These are phyloP conservation scores for Anableps anableps DNA, from an alignment of 2,797 vertebrate genomes.

Conservation along the genomic window DNA sequence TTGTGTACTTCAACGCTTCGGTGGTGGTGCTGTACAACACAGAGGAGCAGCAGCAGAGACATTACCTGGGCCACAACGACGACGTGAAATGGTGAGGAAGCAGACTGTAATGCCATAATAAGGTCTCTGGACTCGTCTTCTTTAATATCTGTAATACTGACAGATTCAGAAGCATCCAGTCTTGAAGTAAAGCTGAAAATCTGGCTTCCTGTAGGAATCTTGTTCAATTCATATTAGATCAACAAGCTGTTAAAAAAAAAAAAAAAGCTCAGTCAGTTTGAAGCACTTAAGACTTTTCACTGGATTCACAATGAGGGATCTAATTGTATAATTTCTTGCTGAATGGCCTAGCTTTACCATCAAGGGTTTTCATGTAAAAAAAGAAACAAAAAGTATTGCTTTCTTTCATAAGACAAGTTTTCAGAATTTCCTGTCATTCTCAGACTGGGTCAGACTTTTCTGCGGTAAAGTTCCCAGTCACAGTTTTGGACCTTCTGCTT, in stretches of 20 bases:
- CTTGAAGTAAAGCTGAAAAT: too few species aligned
- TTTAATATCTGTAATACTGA: not conserved
- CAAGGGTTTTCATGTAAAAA: too few species aligned
- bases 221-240: not conserved
- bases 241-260: not conserved
- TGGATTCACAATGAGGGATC: not conserved
- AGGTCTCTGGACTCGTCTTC: not conserved
- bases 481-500: not conserved
- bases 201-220: too few species aligned
- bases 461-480: not conserved
- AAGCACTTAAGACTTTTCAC: not conserved
- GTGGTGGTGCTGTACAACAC: slow-evolving; percentile 91
- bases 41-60: slow-evolving; percentile 90
- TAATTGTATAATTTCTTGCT: not conserved
- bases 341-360: not conserved
- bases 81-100: slow-evolving; percentile 91
- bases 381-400: too few species aligned
- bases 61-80: slow-evolving; percentile 92
- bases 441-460: not conserved
- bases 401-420: not conserved
- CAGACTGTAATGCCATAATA: not conserved
- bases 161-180: not conserved
- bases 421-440: not conserved
- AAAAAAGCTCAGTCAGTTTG: not conserved
- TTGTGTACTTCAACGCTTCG: slow-evolving; percentile 91